Conservation (phyloP, 2,888 invertebrate genomes). For the Clivina fossor region DNA sequence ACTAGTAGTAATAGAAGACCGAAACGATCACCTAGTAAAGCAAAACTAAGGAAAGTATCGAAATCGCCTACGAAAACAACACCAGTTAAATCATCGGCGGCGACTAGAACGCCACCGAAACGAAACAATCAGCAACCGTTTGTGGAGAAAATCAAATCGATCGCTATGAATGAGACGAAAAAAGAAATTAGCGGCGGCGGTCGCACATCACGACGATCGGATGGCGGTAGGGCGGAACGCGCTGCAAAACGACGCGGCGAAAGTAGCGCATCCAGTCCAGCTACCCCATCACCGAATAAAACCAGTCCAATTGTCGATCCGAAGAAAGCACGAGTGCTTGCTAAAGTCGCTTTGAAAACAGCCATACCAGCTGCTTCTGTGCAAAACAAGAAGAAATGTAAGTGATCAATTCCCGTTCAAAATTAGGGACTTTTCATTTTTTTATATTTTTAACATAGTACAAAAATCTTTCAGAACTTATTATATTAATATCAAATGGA, state of each 20-base stretch:
- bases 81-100: constrained; percentile 35
- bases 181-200: constrained; percentile 4
- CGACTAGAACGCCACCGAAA: too few species aligned
- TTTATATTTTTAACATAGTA: too few species aligned
- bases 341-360: constrained; percentile 50
- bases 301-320: constrained; percentile 50
- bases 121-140: constrained; percentile 22
- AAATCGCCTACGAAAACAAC: constrained; percentile 31
- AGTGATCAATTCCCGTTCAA: neutral
- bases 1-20: constrained; percentile 25
- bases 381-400: constrained; percentile 35
- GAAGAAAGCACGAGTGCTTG: constrained; percentile 52
- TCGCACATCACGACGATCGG: constrained; percentile 22
- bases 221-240: constrained; percentile 45
- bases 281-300: constrained; percentile 36
- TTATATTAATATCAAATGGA: too few species aligned
- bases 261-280: too few species aligned
- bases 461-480: too few species aligned
- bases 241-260: constrained; percentile 44
- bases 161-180: constrained; percentile 18
- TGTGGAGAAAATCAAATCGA: too few species aligned
- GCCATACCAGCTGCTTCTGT: constrained; percentile 37
- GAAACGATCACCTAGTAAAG: constrained; percentile 44
- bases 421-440: too few species aligned
- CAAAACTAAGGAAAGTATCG: constrained; percentile 45